phyloP scores from a whole-genome alignment of 2,797 vertebrate species.

The Artibeus jamaicensis region DNA sequence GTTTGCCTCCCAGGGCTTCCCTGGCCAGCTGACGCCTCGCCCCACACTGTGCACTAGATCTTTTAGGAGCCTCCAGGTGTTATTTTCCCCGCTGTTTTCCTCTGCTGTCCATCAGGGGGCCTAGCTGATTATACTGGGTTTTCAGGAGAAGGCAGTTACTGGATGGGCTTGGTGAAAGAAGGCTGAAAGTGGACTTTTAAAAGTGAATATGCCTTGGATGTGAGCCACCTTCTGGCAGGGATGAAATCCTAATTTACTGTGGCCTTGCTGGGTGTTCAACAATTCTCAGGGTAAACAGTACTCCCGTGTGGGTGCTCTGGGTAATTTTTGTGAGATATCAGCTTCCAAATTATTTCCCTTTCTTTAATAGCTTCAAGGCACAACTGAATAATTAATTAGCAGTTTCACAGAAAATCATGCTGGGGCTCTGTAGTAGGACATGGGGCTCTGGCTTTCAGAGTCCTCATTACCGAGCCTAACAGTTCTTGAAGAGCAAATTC shows the following conservation, averaged over 20 bases:
- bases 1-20: background rate
- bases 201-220: conserved; percentile 41
- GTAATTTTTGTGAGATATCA: conserved; percentile 64
- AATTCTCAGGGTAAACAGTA: conserved; percentile 46
- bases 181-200: background rate
- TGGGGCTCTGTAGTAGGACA: conserved; percentile 58
- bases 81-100: background rate
- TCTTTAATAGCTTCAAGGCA: conserved; percentile 66
- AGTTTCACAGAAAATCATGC: conserved; percentile 71
- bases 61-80: background rate
- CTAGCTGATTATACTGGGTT: background rate
- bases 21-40: background rate
- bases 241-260: conserved; percentile 48
- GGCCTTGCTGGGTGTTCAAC: conserved; percentile 50
- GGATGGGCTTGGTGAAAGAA: background rate
- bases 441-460: conserved; percentile 8
- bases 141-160: background rate
- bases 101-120: background rate
- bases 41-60: background rate
- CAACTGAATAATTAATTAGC: conserved; percentile 78
- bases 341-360: conserved; percentile 69
- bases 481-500: background rate
- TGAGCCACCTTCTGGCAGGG: conserved; percentile 17
- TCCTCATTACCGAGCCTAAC: conserved; percentile 57
- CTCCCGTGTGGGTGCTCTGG: conserved; percentile 48